A percentile compares a stretch with the other conserved stretches of the same genome.
Conservation (phyloP, 1,140 invertebrate genomes). For the Drosophila trapezifrons region DNA sequence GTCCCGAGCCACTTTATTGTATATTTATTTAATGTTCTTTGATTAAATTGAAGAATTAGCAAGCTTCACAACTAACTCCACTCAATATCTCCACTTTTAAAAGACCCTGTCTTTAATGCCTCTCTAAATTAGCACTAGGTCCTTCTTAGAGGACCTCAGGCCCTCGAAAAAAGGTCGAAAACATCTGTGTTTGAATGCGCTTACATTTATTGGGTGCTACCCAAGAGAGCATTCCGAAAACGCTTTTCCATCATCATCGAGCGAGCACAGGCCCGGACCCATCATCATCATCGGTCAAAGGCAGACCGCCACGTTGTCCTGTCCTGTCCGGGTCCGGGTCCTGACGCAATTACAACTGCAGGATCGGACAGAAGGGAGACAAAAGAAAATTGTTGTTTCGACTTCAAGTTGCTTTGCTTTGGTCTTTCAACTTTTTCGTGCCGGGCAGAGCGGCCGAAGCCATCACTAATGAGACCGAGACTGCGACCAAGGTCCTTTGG, state of each 20-base stretch:
- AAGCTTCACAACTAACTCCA: too few relatives aligned
- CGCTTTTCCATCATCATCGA: neutral
- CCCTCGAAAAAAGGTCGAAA: neutral
- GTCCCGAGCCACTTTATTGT: too few relatives aligned
- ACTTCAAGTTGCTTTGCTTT: conserved; percentile 39
- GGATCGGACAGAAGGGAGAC: conserved; percentile 6
- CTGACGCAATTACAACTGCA: conserved; percentile 8
- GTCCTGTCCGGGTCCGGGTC: neutral
- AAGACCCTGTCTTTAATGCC: neutral
- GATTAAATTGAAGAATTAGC: neutral
- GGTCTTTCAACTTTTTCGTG: conserved; percentile 38
- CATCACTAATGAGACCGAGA: conserved; percentile 55
- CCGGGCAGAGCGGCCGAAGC: too few relatives aligned
- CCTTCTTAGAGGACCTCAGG: neutral
- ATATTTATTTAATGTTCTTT: neutral
- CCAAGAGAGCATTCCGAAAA: conserved; percentile 10
- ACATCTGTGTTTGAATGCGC: too few relatives aligned
- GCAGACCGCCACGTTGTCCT: neutral
- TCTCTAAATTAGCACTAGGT: neutral
- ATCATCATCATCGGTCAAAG: conserved; percentile 6
- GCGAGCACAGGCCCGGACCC: neutral
- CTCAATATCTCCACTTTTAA: too few relatives aligned
- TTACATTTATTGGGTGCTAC: conserved; percentile 7
- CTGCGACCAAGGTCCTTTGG: conserved; percentile 15
- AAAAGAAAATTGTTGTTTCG: conserved; percentile 58